These are phyloP conservation scores for Zaprionus ornatus DNA, from an alignment of 1,140 invertebrate genomes.

Conservation along the genomic window DNA sequence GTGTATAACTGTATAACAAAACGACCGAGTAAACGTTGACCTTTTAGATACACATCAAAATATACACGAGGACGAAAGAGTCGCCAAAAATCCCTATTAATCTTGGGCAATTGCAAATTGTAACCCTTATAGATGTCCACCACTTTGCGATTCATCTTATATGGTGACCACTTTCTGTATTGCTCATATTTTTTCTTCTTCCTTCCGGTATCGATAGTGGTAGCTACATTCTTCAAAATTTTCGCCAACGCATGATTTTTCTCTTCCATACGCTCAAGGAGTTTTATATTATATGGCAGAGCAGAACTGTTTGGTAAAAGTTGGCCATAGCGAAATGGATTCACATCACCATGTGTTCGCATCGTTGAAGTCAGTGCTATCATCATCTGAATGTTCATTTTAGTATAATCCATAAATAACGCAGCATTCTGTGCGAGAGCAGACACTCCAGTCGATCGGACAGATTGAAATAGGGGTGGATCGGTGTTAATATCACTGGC, in stretches of 20 bases:
- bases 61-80: conserved; percentile 68
- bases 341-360: conserved; percentile 17
- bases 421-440: not conserved
- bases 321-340: conserved; percentile 19
- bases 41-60: conserved; percentile 65
- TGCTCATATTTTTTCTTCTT: not conserved
- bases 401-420: not conserved
- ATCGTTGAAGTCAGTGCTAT: not conserved
- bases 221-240: conserved; percentile 32
- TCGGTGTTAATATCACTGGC: not conserved
- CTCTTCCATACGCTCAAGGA: conserved; percentile 10
- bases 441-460: not conserved
- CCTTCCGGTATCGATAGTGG: conserved; percentile 55
- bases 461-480: conserved; percentile 4
- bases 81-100: conserved; percentile 37
- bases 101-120: conserved; percentile 39
- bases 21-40: conserved; percentile 57
- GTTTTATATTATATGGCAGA: not conserved
- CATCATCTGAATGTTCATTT: conserved; percentile 25
- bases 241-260: conserved; percentile 38
- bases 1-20: conserved; percentile 68
- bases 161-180: not conserved
- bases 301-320: not conserved
- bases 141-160: conserved; percentile 31
- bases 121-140: conserved; percentile 57